Conservation (phyloP, 1,140 invertebrate species). For the Fopius arisanus region DNA sequence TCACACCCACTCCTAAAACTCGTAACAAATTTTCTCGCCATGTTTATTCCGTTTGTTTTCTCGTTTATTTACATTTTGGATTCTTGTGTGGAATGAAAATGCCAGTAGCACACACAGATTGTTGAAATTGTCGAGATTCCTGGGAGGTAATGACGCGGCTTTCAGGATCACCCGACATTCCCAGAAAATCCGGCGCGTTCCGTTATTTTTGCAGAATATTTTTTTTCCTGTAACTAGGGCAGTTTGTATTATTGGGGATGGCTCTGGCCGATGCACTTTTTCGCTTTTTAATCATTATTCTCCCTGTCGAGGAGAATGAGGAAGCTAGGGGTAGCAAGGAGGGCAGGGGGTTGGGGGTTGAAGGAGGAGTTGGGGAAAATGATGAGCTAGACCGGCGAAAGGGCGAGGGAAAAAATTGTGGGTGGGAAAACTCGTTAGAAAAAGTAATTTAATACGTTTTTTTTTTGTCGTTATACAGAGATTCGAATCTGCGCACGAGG, state of each 20-base stretch:
- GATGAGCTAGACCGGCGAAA: not conserved
- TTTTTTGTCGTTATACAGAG: not conserved
- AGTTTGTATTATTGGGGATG: not conserved
- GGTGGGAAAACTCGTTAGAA: not conserved
- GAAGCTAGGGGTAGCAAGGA: not conserved
- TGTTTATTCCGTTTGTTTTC: not conserved
- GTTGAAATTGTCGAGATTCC: not conserved
- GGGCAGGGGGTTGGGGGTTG: too few relatives aligned
- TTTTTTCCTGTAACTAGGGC: not conserved
- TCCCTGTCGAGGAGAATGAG: not conserved
- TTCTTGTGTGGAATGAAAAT: not conserved
- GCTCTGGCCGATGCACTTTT: not conserved
- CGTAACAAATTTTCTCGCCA: not conserved
- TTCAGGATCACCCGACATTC: not conserved
- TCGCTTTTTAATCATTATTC: not conserved
- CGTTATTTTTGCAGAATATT: too few relatives aligned
- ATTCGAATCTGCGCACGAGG: not conserved
- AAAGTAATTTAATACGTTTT: constrained; percentile 12
- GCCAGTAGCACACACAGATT: not conserved
- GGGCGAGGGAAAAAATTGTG: not conserved
- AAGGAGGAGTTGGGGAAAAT: not conserved
- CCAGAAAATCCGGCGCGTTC: not conserved
- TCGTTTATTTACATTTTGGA: not conserved
- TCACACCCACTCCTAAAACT: not conserved
- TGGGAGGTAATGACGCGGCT: not conserved